Evolutionary conservation across 1,140 invertebrate genomes (phyloP), one percentile per base, ranked within the genome.

Genomic region (Psilanteris sp.): DNA sequence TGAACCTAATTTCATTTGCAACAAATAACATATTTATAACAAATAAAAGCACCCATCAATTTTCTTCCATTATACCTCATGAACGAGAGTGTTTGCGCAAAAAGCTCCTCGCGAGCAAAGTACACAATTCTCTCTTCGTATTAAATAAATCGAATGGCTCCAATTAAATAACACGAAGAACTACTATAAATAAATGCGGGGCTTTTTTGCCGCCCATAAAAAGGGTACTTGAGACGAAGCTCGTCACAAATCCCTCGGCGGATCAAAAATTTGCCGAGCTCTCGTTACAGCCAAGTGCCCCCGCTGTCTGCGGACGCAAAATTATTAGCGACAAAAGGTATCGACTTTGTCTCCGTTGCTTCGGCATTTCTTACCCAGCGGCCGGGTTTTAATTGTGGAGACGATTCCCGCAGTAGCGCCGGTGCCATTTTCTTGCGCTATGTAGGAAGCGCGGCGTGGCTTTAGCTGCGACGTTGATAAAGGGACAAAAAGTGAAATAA

Each of bases 361-460:
- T 27, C 37, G 34, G 43, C 54, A 39, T 62, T 73, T 62, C 67
- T 72, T 68, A 20, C 36, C 20, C 13, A 54, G 13, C 61, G 34
- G 64, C 20, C 29, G 20, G 57, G 74, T 82, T 83, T 83, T 83
- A 83, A 83, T 83, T 83, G 73, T 80, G 55, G 64, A 59, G 41
- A 39, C 27, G 57, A 36, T 24, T 68, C 18, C 37, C 4, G 41
- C 16, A 50, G 67, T 50, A 77, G 67, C 74, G 67, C 61, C 74
- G 18, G 31, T 59, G 41, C 41, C 70, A 78, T 83, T 83, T 83
- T 81, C 80, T 78, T 75, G 27, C 46, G 31, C 61, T 41, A 50
- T 61, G 77, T 76, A 79, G 80, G 79, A 82, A 83, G 77, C 72
- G 77, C 41, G 52, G 44, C 54, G 64, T 37, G 52, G 73, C 18